These are phyloP conservation scores for Pogonophryne albipinna DNA, from an alignment of 2,797 vertebrate species.

Conservation along the genomic window DNA sequence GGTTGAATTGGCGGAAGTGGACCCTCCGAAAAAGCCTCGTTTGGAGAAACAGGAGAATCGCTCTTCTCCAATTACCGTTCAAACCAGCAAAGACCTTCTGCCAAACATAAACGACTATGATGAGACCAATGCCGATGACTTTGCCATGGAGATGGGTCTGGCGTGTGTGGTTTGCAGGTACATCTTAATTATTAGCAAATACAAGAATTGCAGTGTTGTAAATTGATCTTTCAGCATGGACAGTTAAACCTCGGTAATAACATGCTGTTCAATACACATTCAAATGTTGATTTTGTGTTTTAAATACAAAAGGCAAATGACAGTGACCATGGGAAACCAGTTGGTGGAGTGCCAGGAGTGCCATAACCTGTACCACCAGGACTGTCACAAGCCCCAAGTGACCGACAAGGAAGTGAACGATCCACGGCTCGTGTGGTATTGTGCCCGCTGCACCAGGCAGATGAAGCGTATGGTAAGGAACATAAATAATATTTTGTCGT, in stretches of 20 bases:
- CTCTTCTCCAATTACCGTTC: constrained; percentile 92
- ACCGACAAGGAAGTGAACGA: constrained; percentile 99
- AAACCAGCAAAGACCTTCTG: constrained; percentile 92
- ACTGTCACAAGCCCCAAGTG: constrained; percentile 98
- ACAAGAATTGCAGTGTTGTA: no score
- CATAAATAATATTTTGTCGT: neutral
- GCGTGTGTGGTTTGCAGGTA: constrained; percentile 98
- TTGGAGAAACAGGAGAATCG: constrained; percentile 92
- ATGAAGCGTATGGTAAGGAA: constrained; percentile 97
- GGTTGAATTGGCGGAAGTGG: constrained; percentile 88
- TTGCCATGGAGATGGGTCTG: constrained; percentile 99
- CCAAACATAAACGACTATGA: constrained; percentile 93
- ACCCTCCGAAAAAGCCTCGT: constrained; percentile 93
- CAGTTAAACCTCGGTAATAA: neutral
- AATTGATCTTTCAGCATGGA: neutral
- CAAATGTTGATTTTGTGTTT: no score
- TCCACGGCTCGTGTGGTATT: constrained; percentile 98
- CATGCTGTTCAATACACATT: neutral
- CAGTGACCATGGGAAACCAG: constrained; percentile 96
- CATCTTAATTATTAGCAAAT: constrained; percentile 24
- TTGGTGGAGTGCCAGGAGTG: constrained; percentile 99
- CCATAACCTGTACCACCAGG: constrained; percentile 99
- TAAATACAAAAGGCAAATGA: constrained; percentile 91
- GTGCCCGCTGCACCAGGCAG: constrained; percentile 96
- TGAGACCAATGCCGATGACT: constrained; percentile 97